Evolutionary conservation across 2,888 invertebrate genomes (phyloP).

Genomic region (Ferdinandea cuprea): DNA sequence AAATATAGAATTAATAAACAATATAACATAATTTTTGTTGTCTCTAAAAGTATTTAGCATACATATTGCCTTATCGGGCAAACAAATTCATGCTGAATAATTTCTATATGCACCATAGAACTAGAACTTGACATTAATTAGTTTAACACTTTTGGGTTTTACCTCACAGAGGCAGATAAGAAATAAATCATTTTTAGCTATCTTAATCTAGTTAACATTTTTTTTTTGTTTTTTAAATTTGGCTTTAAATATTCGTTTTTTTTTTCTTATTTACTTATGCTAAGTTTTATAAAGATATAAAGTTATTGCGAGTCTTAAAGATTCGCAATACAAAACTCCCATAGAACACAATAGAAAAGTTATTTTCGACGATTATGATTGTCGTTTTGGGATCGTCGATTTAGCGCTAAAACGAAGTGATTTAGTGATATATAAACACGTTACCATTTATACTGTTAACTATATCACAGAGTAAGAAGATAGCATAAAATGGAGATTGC

Average conservation of each 20-base stretch:
- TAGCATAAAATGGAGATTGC: constrained; percentile 12
- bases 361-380: neutral
- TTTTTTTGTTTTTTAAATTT: constrained; percentile 7
- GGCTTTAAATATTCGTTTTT: constrained; percentile 11
- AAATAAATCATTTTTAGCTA: constrained; percentile 35
- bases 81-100: neutral
- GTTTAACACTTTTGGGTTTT: constrained; percentile 23
- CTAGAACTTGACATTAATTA: constrained; percentile 6
- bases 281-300: constrained; percentile 33
- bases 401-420: neutral
- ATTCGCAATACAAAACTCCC: constrained; percentile 2
- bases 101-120: constrained; percentile 1
- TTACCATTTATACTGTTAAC: constrained; percentile 9
- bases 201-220: constrained; percentile 34
- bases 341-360: neutral
- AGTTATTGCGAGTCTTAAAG: constrained; percentile 3
- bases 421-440: neutral
- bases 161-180: constrained; percentile 70
- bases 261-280: constrained; percentile 59
- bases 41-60: constrained; percentile 10
- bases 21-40: constrained; percentile 28
- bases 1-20: constrained; percentile 18
- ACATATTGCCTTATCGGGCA: constrained; percentile 33
- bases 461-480: constrained; percentile 64
- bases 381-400: neutral